A percentile compares a stretch with the other conserved stretches of the same genome.
Conservation (phyloP, 2,797 vertebrate genomes). For the Mormyrus hasselquistii region DNA sequence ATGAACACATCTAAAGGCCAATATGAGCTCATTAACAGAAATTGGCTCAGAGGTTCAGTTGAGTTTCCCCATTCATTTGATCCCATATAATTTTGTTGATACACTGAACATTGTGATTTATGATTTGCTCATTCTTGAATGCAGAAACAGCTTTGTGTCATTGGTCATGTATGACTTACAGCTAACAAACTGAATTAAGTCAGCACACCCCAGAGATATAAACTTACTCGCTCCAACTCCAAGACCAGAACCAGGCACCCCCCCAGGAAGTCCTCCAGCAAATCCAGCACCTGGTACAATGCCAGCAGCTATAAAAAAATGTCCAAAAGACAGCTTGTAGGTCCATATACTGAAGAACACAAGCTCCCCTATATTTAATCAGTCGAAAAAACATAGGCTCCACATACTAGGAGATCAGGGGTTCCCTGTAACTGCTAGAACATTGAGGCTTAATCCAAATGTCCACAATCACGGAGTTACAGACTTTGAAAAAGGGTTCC, state of each 20-base stretch:
- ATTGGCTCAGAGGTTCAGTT: neutral
- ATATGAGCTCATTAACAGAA: neutral
- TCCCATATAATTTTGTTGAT: neutral
- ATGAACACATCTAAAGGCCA: neutral
- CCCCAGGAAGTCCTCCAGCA: constrained; percentile 35
- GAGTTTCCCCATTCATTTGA: neutral
- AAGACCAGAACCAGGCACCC: constrained; percentile 30
- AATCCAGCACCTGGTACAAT: constrained; percentile 26
- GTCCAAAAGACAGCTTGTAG: neutral
- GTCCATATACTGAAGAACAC: neutral
- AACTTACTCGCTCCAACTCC: neutral
- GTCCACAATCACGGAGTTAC: neutral
- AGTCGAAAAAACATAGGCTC: neutral
- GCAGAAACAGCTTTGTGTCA: neutral
- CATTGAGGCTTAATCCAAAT: neutral
- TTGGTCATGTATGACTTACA: neutral
- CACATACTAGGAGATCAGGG: neutral
- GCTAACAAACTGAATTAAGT: neutral
- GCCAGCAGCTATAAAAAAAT: constrained; percentile 30
- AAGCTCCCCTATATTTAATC: neutral
- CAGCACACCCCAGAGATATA: neutral
- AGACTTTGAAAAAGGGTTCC: neutral
- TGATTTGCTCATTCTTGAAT: neutral
- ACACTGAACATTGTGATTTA: neutral
- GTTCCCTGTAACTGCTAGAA: neutral